Evolutionary conservation across 1,140 invertebrate genomes (phyloP).

Genomic region (Zelostemma sp.): DNA sequence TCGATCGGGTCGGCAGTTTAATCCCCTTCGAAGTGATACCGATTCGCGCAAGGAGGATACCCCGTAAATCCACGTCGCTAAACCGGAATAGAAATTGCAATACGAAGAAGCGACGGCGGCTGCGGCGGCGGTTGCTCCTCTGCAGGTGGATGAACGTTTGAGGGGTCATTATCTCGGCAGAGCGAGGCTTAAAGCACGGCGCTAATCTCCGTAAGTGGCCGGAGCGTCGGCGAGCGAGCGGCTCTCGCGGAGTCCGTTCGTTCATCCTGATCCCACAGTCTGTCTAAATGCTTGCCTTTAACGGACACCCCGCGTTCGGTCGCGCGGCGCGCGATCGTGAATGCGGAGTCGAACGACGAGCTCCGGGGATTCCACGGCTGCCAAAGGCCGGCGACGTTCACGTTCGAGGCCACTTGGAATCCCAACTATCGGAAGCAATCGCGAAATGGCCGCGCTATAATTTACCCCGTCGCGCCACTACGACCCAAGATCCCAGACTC

Average conservation of each 20-base stretch:
- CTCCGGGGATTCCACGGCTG: constrained; percentile 46
- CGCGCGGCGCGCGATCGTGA: constrained; percentile 15
- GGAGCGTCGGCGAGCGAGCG: constrained; percentile 6
- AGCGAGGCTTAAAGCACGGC: constrained; percentile 14
- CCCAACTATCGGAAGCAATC: constrained; percentile 64
- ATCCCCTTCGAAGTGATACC: background rate
- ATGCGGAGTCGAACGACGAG: constrained; percentile 21
- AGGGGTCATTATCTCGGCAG: constrained; percentile 18
- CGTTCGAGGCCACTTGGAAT: constrained; percentile 44
- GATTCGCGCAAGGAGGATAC: background rate
- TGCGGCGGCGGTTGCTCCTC: background rate
- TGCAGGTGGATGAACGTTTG: constrained; percentile 15
- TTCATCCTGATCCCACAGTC: constrained; percentile 48
- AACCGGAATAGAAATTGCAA: constrained; percentile 15
- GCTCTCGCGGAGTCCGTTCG: constrained; percentile 21
- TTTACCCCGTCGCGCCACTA: constrained; percentile 35
- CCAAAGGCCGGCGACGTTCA: constrained; percentile 39
- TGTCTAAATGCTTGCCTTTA: constrained; percentile 54
- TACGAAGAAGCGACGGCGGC: background rate
- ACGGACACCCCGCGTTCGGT: constrained; percentile 44
- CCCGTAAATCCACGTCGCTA: background rate
- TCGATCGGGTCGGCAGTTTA: background rate
- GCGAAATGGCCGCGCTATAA: constrained; percentile 57
- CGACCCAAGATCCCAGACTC: background rate
- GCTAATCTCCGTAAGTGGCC: constrained; percentile 36